Evolutionary conservation across 1,140 invertebrate genomes (phyloP).

Genomic region (Lucilia sericata): DNA sequence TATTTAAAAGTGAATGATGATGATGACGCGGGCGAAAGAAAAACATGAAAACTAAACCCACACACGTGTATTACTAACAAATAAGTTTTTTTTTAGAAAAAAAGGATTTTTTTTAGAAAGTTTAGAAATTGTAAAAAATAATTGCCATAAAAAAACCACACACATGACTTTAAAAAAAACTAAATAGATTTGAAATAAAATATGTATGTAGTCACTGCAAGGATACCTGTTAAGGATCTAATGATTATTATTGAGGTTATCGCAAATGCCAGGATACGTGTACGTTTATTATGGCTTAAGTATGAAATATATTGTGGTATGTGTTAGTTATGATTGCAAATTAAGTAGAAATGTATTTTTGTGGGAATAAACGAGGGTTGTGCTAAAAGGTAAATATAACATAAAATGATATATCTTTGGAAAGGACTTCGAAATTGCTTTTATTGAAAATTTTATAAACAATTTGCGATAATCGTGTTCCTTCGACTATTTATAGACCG

Average conservation of each 20-base stretch:
- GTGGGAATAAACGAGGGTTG: background rate
- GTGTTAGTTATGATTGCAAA: background rate
- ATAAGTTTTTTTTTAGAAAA: background rate
- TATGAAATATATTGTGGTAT: background rate
- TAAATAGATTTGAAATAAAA: background rate
- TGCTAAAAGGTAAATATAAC: background rate
- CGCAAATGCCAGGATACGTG: background rate
- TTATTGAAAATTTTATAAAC: too few species aligned
- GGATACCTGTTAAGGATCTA: conserved; percentile 20
- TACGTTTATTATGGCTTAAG: background rate
- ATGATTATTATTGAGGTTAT: background rate
- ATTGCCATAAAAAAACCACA: conserved; percentile 15
- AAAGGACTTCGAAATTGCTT: too few species aligned
- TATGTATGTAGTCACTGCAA: background rate
- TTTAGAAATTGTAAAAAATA: conserved; percentile 7
- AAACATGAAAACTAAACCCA: conserved; percentile 31
- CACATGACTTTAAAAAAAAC: conserved; percentile 3
- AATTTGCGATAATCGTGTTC: too few species aligned
- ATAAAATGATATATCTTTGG: too few species aligned
- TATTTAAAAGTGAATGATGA: conserved; percentile 24
- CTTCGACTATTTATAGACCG: too few species aligned
- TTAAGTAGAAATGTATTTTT: background rate
- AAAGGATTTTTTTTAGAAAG: background rate
- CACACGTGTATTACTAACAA: conserved; percentile 30
- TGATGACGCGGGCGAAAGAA: background rate